Base-by-base conservation (phyloP, 2,113 vertebrate genomes). In the Hymenochirus boettgeri region DNA sequence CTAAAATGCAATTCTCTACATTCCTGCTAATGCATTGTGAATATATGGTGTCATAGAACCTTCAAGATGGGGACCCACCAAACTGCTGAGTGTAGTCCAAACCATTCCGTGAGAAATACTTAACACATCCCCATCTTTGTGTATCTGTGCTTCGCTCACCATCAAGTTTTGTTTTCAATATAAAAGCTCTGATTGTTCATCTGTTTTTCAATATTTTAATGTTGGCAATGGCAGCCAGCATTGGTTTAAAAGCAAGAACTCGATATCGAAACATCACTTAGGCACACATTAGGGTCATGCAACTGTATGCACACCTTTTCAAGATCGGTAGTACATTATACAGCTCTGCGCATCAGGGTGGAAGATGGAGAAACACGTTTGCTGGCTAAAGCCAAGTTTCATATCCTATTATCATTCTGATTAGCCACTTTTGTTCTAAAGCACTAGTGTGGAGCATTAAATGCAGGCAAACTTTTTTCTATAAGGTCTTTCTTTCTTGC, bases 371-470 rank as follows among this genome's bases (percentile, higher is more conserved):
- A 99, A 88, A 33, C 95, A 78, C 0, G 89, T 95, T 62, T 96
- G 91, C 23, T 95, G 91, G 73, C 95, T 96, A 55, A 96, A 37
- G 13, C 96, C 96, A 1, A 99, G 89, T 73, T 93, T 97, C 79
- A 99, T 88, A 79, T 99, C 95, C 73, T 99, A 99, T 70, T 35
- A 99, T 94, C 94, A 99, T 99, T 10, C 95, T 82, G 57, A 99
- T 97, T 18, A 99, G 90, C 96, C 96, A 99, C 71, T 99, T 99
- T 19, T 99, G 96, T 74, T 99, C 95, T 17, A 99, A 78, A 0
- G 96, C 94, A 9, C 94, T 92, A 74, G 91, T 96, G 72, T 91
- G 90, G 2, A 88, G 88, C 75, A 99, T 93, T 51, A 99, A 83
- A 24, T 93, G 88, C 60, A 95, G 83, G n/a, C 47, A 99, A 85